phyloP scores from a whole-genome alignment of 1,140 invertebrate species.

The Procambarus clarkii region DNA sequence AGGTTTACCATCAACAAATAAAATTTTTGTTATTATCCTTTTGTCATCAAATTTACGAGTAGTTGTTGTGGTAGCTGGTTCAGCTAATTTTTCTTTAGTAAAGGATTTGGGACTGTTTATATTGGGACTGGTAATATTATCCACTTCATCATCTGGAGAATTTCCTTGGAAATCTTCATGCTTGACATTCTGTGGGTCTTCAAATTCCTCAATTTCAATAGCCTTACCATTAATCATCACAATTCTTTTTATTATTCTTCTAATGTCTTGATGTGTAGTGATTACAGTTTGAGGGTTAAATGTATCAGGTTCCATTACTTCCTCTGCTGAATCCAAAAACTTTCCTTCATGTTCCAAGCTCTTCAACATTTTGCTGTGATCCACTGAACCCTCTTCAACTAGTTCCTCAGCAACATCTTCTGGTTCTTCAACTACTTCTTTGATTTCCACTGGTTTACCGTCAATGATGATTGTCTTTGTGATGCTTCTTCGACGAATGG shows the following conservation, averaged over 20 bases:
- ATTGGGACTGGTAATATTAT: not conserved
- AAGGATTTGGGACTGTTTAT: too few species aligned
- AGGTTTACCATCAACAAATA: conserved; percentile 25
- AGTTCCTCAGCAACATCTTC: conserved; percentile 11
- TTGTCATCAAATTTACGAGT: conserved; percentile 8
- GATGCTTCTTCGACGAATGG: conserved; percentile 34
- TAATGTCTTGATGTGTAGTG: not conserved
- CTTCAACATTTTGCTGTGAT: not conserved
- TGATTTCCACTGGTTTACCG: conserved; percentile 49
- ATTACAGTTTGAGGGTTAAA: not conserved
- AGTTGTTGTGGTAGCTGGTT: not conserved
- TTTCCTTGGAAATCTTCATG: not conserved
- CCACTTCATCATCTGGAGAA: not conserved
- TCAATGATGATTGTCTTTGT: conserved; percentile 54
- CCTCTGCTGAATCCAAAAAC: conserved; percentile 11
- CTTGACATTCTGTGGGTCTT: not conserved
- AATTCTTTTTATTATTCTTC: conserved; percentile 12
- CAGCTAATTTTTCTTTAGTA: not conserved
- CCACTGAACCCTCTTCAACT: conserved; percentile 3
- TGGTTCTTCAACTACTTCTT: conserved; percentile 60
- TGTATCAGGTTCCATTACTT: not conserved
- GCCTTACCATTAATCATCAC: conserved; percentile 10
- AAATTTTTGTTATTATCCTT: conserved; percentile 21
- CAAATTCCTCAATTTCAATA: conserved; percentile 17
- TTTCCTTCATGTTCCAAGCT: not conserved